A percentile compares a stretch with the other conserved stretches of the same genome.
Evolutionary conservation across 2,888 invertebrate genomes (phyloP).

Genomic region (Lasius platythorax): DNA sequence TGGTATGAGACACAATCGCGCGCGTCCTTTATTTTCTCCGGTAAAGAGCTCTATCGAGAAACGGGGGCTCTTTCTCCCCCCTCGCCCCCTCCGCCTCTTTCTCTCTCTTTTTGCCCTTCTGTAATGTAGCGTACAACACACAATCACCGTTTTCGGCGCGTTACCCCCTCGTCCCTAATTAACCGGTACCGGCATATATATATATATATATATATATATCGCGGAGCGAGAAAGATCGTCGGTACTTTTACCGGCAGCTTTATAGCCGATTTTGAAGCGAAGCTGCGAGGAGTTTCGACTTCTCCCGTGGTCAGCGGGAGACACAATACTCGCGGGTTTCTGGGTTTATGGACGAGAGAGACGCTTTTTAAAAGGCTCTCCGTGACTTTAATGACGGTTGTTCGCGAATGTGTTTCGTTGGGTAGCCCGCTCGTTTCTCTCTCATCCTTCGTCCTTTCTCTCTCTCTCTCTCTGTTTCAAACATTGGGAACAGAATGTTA

Average conservation of each 20-base stretch:
- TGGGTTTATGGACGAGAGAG: constrained; percentile 63
- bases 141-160: constrained; percentile 42
- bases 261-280: constrained; percentile 58
- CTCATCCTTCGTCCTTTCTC: background rate
- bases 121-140: background rate
- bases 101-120: too few species aligned
- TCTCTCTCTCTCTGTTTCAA: background rate
- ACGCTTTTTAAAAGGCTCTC: constrained; percentile 59
- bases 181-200: constrained; percentile 31
- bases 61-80: background rate
- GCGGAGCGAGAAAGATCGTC: background rate
- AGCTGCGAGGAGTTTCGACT: background rate
- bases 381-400: constrained; percentile 37
- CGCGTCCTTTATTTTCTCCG: constrained; percentile 37
- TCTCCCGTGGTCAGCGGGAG: background rate
- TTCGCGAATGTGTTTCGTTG: background rate
- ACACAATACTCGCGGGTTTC: constrained; percentile 36
- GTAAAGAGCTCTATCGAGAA: constrained; percentile 55
- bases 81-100: too few species aligned
- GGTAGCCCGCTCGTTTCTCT: constrained; percentile 2
- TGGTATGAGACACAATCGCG: constrained; percentile 40
- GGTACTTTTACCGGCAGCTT: constrained; percentile 57
- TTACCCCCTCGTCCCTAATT: constrained; percentile 61
- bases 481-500: background rate
- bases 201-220: background rate